A percentile compares a stretch with the other conserved stretches of the same genome.
Evolutionary conservation across 1,140 invertebrate species (phyloP).

Genomic region (Macrosteles quadrilineatus): DNA sequence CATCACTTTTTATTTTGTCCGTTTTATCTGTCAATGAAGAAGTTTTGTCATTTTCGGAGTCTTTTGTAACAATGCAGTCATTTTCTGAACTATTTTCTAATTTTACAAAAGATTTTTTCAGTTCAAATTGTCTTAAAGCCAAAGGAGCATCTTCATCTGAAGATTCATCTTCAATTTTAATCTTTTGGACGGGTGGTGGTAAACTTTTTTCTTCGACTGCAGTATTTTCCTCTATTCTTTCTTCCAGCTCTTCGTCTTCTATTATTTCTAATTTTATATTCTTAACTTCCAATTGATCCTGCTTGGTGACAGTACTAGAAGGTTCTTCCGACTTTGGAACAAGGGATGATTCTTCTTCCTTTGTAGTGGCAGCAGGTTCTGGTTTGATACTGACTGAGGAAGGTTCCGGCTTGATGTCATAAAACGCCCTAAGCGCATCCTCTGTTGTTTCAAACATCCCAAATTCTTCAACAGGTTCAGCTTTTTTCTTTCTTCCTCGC

Average conservation of each 20-base stretch:
- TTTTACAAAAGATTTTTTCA: constrained; percentile 27
- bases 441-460: background rate
- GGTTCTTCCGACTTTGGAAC: no score
- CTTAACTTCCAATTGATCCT: no score
- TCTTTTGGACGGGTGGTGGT: background rate
- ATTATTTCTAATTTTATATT: no score
- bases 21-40: background rate
- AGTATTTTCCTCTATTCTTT: background rate
- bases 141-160: constrained; percentile 29
- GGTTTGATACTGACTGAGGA: background rate
- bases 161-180: constrained; percentile 24
- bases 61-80: background rate
- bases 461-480: background rate
- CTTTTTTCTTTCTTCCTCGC: constrained; percentile 56
- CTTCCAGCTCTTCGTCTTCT: constrained; percentile 5
- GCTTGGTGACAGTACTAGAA: no score
- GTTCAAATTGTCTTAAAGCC: constrained; percentile 21
- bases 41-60: constrained; percentile 18
- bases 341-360: background rate
- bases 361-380: background rate
- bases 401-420: background rate
- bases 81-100: constrained; percentile 25
- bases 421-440: background rate
- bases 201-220: background rate
- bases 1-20: constrained; percentile 9